Conservation (phyloP, 92 coral and sea anemone genomes). For the Heliopora coerulea region DNA sequence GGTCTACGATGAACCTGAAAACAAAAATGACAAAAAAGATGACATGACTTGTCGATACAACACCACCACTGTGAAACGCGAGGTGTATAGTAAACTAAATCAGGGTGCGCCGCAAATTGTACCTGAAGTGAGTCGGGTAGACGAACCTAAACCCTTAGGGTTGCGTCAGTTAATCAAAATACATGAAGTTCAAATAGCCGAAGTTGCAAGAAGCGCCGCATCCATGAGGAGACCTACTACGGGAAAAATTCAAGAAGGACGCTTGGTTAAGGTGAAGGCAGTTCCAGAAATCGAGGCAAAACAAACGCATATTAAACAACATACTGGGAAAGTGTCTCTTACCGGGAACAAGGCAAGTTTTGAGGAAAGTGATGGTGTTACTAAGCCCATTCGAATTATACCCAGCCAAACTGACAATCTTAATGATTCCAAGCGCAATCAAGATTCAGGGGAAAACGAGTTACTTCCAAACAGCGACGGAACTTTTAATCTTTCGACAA, state of each 20-base stretch:
- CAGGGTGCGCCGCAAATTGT: background rate
- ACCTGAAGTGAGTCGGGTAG: conserved; percentile 29
- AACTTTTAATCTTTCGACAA: conserved; percentile 9
- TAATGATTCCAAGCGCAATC: background rate
- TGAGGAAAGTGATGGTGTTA: conserved; percentile 13
- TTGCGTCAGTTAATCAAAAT: conserved; percentile 85
- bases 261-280: conserved; percentile 38
- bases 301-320: conserved; percentile 25
- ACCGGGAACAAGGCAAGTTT: conserved; percentile 18
- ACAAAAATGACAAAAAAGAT: background rate
- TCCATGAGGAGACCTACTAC: conserved; percentile 20
- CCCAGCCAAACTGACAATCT: background rate
- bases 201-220: conserved; percentile 82
- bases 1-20: background rate
- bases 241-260: conserved; percentile 36
- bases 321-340: conserved; percentile 28
- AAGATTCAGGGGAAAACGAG: conserved; percentile 29
- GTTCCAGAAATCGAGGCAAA: conserved; percentile 38
- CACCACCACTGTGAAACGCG: conserved; percentile 6
- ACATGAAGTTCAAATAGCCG: conserved; percentile 89
- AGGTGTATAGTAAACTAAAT: background rate
- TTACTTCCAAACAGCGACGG: conserved; percentile 29
- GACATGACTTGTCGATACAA: conserved; percentile 2
- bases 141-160: conserved; percentile 73
- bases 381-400: background rate